These are phyloP conservation scores for Mesitornis unicolor DNA, from an alignment of 2,113 vertebrate genomes.

Conservation along the genomic window DNA sequence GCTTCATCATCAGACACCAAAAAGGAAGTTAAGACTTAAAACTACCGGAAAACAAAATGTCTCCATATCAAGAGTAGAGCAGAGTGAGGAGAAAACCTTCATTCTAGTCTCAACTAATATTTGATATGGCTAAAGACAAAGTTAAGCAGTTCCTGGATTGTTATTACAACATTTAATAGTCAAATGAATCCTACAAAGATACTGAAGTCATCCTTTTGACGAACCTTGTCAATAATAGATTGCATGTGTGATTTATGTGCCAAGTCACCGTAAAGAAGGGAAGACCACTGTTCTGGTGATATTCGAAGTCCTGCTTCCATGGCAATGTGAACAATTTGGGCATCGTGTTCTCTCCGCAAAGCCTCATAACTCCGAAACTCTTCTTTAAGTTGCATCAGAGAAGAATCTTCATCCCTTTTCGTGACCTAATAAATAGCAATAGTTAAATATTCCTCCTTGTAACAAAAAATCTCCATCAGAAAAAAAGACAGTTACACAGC, in stretches of 20 bases:
- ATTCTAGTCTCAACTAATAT: background rate
- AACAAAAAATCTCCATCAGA: too few species aligned
- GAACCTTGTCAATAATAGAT: conserved; percentile 97
- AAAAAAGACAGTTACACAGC: background rate
- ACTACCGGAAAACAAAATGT: background rate
- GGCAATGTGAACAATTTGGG: conserved; percentile 96
- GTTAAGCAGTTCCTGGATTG: background rate
- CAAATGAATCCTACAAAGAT: background rate
- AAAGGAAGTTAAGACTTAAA: background rate
- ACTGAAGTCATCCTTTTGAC: conserved; percentile 21
- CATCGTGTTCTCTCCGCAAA: conserved; percentile 91
- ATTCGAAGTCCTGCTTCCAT: conserved; percentile 97
- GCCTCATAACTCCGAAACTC: conserved; percentile 96
- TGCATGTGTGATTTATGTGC: conserved; percentile 99
- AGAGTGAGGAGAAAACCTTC: background rate
- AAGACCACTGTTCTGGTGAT: conserved; percentile 97
- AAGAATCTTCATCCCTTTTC: conserved; percentile 97
- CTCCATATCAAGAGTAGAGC: background rate
- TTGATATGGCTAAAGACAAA: background rate
- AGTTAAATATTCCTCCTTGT: background rate
- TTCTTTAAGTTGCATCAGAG: conserved; percentile 95
- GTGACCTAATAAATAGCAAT: conserved; percentile 79
- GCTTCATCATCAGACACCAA: conserved; percentile 76
- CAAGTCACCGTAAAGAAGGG: conserved; percentile 93
- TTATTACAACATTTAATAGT: background rate